These are phyloP conservation scores for Rotaria magnacalcarata DNA, from an alignment of 2,888 invertebrate species.

Conservation along the genomic window DNA sequence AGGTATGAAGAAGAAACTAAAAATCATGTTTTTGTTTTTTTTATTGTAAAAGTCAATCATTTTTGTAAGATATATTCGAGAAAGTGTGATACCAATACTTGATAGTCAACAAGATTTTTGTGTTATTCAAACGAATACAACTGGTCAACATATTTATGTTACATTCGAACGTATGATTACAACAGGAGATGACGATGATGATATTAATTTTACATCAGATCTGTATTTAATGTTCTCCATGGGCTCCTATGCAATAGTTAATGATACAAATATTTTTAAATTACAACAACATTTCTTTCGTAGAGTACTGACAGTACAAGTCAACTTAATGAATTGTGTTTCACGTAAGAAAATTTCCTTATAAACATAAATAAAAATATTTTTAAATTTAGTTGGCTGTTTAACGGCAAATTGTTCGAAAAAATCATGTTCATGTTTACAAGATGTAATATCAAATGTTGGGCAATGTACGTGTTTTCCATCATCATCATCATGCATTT, in stretches of 20 bases:
- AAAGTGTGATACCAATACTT: neutral
- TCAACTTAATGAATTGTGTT: neutral
- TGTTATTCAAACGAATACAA: neutral
- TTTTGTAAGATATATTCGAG: neutral
- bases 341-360: neutral
- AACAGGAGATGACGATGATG: constrained; percentile 6
- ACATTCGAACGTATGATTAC: neutral
- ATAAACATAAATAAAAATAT: neutral
- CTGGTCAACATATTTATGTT: neutral
- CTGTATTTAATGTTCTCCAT: neutral
- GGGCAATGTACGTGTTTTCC: neutral
- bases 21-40: neutral
- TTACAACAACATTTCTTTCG: neutral
- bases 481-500: neutral
- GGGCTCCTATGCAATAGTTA: neutral
- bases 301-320: neutral
- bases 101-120: constrained; percentile 21
- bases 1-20: neutral
- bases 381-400: neutral
- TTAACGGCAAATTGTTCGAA: neutral
- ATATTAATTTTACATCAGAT: neutral
- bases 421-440: constrained; percentile 13
- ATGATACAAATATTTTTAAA: neutral
- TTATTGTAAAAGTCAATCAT: neutral
- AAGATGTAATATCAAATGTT: neutral